These are phyloP conservation scores for Serripes groenlandicus DNA, from an alignment of 2,888 invertebrate genomes.

Conservation along the genomic window DNA sequence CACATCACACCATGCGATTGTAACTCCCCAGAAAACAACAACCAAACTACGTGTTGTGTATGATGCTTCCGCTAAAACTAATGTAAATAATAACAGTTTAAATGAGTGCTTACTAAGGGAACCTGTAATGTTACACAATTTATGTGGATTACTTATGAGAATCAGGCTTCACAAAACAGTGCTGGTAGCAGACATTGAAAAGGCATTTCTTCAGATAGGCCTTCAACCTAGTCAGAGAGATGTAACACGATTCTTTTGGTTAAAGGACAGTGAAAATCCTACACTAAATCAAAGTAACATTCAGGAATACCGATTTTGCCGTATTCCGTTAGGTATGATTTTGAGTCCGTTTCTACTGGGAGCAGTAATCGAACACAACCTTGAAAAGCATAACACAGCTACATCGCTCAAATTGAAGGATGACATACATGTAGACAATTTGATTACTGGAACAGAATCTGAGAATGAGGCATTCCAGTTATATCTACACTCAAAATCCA, in stretches of 20 bases:
- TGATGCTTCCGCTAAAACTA: no score
- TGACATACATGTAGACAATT: conserved; percentile 25
- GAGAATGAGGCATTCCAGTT: conserved; percentile 2
- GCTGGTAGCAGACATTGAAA: conserved; percentile 41
- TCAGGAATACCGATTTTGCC: conserved; percentile 28
- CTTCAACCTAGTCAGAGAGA: conserved; percentile 39
- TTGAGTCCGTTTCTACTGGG: conserved; percentile 35
- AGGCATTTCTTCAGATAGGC: conserved; percentile 45
- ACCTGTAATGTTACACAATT: no score
- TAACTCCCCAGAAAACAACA: no score
- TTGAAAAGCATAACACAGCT: not conserved
- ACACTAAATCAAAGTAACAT: conserved; percentile 11
- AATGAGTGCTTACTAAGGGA: conserved; percentile 57
- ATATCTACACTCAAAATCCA: not conserved
- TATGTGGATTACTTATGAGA: conserved; percentile 29
- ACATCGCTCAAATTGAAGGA: conserved; percentile 4
- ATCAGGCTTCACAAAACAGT: conserved; percentile 26
- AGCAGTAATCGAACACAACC: conserved; percentile 20
- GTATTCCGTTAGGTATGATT: conserved; percentile 31
- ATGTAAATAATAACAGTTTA: conserved; percentile 16
- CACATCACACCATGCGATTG: no score
- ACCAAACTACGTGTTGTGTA: no score
- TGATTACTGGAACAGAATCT: conserved; percentile 1
- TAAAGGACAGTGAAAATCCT: conserved; percentile 18
- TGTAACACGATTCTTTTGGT: conserved; percentile 43